A percentile compares a stretch with the other conserved stretches of the same genome.
Evolutionary conservation across 1,140 invertebrate genomes (phyloP).

Genomic region (Drosophila sucinea): DNA sequence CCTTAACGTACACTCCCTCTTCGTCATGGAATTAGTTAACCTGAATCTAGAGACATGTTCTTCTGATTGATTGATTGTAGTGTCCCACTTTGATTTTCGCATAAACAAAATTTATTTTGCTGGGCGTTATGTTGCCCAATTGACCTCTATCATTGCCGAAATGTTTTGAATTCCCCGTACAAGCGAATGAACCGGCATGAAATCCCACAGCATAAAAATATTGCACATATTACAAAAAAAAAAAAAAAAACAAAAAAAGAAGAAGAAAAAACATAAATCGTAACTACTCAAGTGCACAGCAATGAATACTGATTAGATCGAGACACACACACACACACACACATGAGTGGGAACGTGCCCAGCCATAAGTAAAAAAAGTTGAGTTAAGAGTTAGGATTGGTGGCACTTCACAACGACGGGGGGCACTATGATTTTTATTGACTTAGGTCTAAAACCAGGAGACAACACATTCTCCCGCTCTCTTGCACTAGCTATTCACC

Average conservation of each 20-base stretch:
- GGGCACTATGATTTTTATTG: conserved; percentile 30
- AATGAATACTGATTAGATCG: conserved; percentile 46
- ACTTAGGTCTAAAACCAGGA: conserved; percentile 26
- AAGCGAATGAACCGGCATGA: conserved; percentile 4
- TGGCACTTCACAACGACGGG: not conserved
- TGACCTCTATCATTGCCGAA: conserved; percentile 34
- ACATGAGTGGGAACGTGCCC: conserved; percentile 36
- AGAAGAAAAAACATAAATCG: conserved; percentile 58
- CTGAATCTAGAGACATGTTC: not conserved
- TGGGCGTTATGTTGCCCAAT: conserved; percentile 30
- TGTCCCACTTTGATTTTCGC: not conserved
- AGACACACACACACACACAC: too few relatives aligned
- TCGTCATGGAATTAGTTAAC: not conserved
- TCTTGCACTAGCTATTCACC: conserved; percentile 19
- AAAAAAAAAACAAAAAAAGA: conserved; percentile 30
- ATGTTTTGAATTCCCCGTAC: conserved; percentile 27
- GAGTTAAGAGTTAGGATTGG: not conserved
- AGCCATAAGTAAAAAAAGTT: conserved; percentile 23
- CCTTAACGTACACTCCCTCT: not conserved
- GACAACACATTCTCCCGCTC: conserved; percentile 15
- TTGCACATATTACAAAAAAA: conserved; percentile 61
- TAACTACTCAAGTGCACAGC: conserved; percentile 1
- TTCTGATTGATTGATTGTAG: not conserved
- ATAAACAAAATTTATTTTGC: not conserved
- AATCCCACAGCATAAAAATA: conserved; percentile 63